Evolutionary conservation across 2,888 invertebrate species (phyloP), one percentile per base, ranked within the genome.

Genomic region (Diaprepes abbreviatus): DNA sequence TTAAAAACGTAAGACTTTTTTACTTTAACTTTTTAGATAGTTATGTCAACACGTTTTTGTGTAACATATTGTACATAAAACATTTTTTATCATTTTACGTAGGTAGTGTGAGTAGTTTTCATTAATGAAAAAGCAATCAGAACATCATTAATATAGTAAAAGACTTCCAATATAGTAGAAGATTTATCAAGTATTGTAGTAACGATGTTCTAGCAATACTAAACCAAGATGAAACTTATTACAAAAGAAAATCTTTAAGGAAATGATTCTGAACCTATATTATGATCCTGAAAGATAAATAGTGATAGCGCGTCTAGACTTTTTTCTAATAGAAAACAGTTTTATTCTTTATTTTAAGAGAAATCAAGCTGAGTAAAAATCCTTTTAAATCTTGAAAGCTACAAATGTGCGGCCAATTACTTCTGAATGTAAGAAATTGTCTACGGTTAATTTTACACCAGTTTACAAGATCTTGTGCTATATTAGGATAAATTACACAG

Each of bases 81-180:
- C n/a, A n/a, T n/a, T n/a, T n/a, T n/a, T n/a, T n/a, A n/a, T n/a
- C n/a, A n/a, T n/a, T n/a, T n/a, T n/a, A n/a, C n/a, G n/a, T n/a
- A n/a, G n/a, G n/a, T 38, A 38, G 36, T 38, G 12, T 14, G 14
- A 38, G 16, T 38, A 14, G 36, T 38, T 38, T 38, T 38, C 14
- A 38, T 38, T 38, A 38, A 14, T 5, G 14, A 38, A 38, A 14
- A 38, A 17, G 9, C 17, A 16, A 40, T 40, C 40, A 17, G 40
- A 16, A 40, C 36, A 40, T 40, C 40, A 40, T 40, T 40, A 40
- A 40, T 40, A 17, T 17, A 40, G 17, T 40, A 40, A 40, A 40
- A 40, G 40, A 40, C 17, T 40, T 9, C 17, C 16, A 7, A 17
- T 17, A 40, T 9, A 40, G 17, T 40, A 40, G 7, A 17, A 9